These are phyloP conservation scores for Orbicella faveolata DNA, from an alignment of 64 coral and sea anemone species.

Conservation along the genomic window DNA sequence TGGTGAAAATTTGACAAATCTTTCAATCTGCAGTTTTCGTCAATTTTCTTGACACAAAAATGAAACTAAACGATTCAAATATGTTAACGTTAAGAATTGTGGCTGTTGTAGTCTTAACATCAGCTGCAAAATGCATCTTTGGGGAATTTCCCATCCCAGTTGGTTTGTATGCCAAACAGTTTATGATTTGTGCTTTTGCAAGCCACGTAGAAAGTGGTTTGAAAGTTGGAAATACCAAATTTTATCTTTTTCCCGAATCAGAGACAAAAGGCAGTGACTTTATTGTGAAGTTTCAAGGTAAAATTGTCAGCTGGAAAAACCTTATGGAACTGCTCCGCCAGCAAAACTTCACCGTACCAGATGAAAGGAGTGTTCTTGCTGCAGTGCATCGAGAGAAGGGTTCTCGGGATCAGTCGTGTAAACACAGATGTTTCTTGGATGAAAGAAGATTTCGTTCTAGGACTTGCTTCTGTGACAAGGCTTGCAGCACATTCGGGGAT, in stretches of 20 bases:
- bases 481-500: conserved; percentile 6
- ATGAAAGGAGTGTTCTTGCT: not conserved
- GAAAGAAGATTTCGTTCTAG: not conserved
- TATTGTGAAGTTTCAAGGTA: not conserved
- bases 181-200: no score
- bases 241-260: not conserved
- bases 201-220: no score
- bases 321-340: not conserved
- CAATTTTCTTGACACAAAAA: not conserved
- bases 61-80: not conserved
- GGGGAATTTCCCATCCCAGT: not conserved
- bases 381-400: not conserved
- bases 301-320: not conserved
- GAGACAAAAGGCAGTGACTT: not conserved
- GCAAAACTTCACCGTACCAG: not conserved
- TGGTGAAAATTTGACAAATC: no score
- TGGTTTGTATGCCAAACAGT: not conserved
- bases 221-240: not conserved
- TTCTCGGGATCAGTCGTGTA: not conserved
- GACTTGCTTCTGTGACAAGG: conserved; percentile 12
- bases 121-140: no score
- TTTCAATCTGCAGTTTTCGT: not conserved
- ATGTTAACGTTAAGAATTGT: not conserved
- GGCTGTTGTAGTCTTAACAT: not conserved
- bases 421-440: not conserved